Base-by-base conservation (phyloP, 2,797 vertebrate species). In the Labroides dimidiatus region DNA sequence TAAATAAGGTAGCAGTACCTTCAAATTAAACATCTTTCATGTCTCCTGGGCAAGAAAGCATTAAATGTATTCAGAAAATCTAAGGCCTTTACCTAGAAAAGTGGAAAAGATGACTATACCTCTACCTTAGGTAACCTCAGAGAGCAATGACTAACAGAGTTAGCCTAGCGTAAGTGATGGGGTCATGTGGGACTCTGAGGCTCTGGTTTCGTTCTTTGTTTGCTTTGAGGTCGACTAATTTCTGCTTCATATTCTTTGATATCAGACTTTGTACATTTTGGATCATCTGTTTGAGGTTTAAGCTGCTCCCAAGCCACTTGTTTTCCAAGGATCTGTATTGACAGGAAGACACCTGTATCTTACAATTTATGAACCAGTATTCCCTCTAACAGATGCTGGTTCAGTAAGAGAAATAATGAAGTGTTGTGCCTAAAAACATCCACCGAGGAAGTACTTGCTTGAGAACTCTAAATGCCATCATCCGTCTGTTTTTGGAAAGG, bases 101-200 rank as follows among this genome's bases (percentile, higher is more conserved):
- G 4, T 15, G 39, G 61, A 44, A 21, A 53, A 33, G 11, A 20
- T 39, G 23, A 43, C 15, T 2, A 5, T 16, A 39, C 14, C 13
- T n/a, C 47, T 20, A 49, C 47, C 20, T 21, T 49, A 17, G 45
- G 13, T 52, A 16, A 10, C 42, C 30, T 16, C 23, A 14, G 33
- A 45, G 20, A 62, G 52, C 37, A 11, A n/a, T 48, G 19, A 23
- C 52, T 42, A 43, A 50, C 19, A 42, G 45, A 61, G 43, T 41
- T 62, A 42, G 59, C 19, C 14, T 24, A 27, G 48, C 15, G 4
- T 49, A n/a, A 48, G 36, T 19, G 4, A 56, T 63, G 52, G 42
- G 39, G 17, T 24, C 10, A 10, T 36, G 49, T 30, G 49, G 15
- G 15, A 17, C 24, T 30, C 6, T 17, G 23, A 45, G n/a, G n/a